phyloP scores from a whole-genome alignment of 2,797 vertebrate species.

The Tapirus indicus region DNA sequence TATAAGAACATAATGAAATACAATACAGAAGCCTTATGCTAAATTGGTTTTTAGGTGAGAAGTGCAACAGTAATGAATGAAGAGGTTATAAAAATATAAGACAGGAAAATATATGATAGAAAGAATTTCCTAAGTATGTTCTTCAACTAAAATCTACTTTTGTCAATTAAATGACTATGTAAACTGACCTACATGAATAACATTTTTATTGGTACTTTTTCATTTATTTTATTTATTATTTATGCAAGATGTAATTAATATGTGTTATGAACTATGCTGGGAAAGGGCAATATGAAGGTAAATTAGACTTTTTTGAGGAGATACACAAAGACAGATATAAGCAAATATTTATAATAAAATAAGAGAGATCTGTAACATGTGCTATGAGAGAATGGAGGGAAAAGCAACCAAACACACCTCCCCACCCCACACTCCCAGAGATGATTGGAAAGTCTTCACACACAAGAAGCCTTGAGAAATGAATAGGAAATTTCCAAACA shows the following conservation, averaged over 20 bases:
- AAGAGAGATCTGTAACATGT: neutral
- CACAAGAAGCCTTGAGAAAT: neutral
- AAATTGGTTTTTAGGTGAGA: neutral
- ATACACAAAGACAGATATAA: neutral
- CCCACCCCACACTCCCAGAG: rapidly evolving
- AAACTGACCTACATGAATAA: neutral
- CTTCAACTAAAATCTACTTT: neutral
- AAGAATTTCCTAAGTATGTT: neutral
- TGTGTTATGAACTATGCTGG: neutral
- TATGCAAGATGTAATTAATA: neutral
- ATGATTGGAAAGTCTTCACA: neutral
- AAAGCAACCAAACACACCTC: neutral
- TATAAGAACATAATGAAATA: constrained; percentile 1
- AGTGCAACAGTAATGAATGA: neutral
- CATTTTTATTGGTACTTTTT: neutral
- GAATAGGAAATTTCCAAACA: neutral
- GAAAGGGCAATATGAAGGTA: neutral
- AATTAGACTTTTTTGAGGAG: neutral
- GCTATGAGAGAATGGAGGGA: neutral
- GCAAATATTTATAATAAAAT: constrained; percentile 2
- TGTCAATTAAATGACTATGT: neutral
- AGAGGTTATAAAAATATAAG: neutral
- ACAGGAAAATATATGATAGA: neutral
- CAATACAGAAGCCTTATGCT: neutral
- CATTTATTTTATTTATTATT: neutral